Conservation (phyloP, 2,113 vertebrate genomes). For the Colaptes auratus region DNA sequence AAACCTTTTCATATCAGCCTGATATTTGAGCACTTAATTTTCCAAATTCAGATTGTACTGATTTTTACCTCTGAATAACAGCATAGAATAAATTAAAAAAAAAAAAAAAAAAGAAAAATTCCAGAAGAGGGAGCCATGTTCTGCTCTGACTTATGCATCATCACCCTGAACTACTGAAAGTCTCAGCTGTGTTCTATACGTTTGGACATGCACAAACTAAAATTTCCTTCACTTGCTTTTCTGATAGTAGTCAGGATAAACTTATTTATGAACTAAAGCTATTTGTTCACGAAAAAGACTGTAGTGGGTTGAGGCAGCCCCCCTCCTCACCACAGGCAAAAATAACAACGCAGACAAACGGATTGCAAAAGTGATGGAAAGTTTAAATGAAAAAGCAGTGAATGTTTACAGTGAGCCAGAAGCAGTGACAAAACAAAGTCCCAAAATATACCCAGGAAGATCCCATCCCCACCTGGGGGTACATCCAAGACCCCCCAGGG, state of each 20-base stretch:
- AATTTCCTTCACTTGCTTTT: slow-evolving; percentile 3
- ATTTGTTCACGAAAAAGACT: neutral
- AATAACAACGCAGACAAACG: too few species aligned
- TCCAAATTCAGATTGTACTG: neutral
- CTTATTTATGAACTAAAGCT: neutral
- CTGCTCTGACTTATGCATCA: neutral
- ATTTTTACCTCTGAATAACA: neutral
- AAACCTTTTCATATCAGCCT: neutral
- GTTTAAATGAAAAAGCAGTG: too few species aligned
- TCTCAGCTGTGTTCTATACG: neutral
- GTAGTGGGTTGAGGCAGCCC: too few species aligned
- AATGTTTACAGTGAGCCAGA: too few species aligned
- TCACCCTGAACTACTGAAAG: neutral
- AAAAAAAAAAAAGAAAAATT: neutral
- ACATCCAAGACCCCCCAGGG: too few species aligned
- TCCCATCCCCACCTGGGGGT: too few species aligned
- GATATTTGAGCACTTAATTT: neutral
- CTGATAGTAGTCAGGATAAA: neutral
- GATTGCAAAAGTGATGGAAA: too few species aligned
- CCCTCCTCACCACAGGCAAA: too few species aligned
- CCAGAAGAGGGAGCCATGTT: slow-evolving; percentile 22
- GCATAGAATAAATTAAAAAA: too few species aligned
- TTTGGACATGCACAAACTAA: neutral
- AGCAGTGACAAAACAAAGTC: too few species aligned
- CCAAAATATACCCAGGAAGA: too few species aligned